A percentile compares a stretch with the other conserved stretches of the same genome.
Conservation (phyloP, 2,113 vertebrate genomes). For the Corythornis cristatus region DNA sequence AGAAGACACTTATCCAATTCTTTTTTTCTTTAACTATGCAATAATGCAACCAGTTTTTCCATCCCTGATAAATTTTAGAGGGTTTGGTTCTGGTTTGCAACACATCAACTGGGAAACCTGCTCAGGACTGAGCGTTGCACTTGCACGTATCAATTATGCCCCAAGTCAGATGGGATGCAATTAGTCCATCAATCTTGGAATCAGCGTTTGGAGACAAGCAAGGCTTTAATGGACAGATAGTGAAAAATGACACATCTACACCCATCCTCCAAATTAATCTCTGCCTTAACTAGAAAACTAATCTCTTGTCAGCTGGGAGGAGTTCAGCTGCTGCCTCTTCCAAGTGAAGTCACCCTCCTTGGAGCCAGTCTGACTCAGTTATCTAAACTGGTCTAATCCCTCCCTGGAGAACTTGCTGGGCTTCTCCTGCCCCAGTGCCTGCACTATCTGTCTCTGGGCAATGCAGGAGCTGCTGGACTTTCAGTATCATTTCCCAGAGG, state of each 20-base stretch:
- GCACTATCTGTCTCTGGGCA: neutral
- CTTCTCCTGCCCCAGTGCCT: neutral
- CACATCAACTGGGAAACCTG: neutral
- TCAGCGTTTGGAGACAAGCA: conserved; percentile 19
- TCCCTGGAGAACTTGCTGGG: neutral
- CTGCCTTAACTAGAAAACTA: neutral
- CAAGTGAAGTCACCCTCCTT: neutral
- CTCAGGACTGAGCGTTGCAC: neutral
- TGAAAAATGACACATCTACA: conserved; percentile 3
- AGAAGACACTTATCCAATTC: neutral
- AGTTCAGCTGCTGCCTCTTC: neutral
- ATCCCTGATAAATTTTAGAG: neutral
- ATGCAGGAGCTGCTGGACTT: neutral
- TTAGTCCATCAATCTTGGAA: conserved; percentile 43
- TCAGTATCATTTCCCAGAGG: rapidly evolving
- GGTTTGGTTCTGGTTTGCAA: conserved; percentile 47
- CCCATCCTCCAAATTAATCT: neutral
- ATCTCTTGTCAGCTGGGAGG: neutral
- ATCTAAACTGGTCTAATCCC: neutral
- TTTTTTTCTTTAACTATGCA: neutral
- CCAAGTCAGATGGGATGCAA: conserved; percentile 31
- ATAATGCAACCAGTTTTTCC: conserved; percentile 44
- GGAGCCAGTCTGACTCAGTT: neutral
- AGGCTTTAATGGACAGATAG: neutral
- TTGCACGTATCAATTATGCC: conserved; percentile 10